A percentile compares a stretch with the other conserved stretches of the same genome.
Evolutionary conservation across 1,140 invertebrate genomes (phyloP).

Genomic region (Drosophila mojavensis): DNA sequence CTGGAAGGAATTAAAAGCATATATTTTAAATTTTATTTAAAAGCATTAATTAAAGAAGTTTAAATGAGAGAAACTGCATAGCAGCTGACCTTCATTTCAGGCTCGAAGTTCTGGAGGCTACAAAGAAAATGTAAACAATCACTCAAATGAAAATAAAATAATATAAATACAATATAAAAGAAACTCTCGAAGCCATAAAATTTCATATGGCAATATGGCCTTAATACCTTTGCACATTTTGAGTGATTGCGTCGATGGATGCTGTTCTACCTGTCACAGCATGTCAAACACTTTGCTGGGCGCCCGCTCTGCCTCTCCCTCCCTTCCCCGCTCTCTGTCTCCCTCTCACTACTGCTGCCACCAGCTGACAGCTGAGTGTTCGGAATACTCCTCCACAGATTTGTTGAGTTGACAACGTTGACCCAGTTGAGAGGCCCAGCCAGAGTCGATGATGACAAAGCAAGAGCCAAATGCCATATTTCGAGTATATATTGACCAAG

Average conservation of each 20-base stretch:
- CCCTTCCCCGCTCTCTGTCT: no score
- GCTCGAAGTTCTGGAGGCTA: not conserved
- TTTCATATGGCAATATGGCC: slow-evolving; percentile 31
- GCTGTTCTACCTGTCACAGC: slow-evolving; percentile 59
- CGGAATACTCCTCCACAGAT: slow-evolving; percentile 60
- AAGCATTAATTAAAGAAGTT: no score
- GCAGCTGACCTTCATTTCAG: slow-evolving; percentile 5
- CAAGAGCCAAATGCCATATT: slow-evolving; percentile 30
- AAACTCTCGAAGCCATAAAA: slow-evolving; percentile 5
- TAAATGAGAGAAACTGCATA: not conserved
- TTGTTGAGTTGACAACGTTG: slow-evolving; percentile 59
- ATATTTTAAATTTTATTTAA: no score
- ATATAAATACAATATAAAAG: not conserved
- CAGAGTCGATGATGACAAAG: slow-evolving; percentile 27
- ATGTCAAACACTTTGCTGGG: slow-evolving; percentile 61
- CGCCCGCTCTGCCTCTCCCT: not conserved
- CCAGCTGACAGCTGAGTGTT: slow-evolving; percentile 38
- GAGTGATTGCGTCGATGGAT: slow-evolving; percentile 39
- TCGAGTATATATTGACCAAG: slow-evolving; percentile 72
- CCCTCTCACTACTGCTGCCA: not conserved
- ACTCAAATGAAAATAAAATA: no score
- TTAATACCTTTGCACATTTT: slow-evolving; percentile 22
- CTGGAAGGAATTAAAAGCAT: no score
- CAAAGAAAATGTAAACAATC: not conserved
- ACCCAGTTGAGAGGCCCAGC: slow-evolving; percentile 54